Evolutionary conservation across 2,113 vertebrate genomes (phyloP), one percentile per base, ranked within the genome.

Genomic region (Arvicanthis niloticus): DNA sequence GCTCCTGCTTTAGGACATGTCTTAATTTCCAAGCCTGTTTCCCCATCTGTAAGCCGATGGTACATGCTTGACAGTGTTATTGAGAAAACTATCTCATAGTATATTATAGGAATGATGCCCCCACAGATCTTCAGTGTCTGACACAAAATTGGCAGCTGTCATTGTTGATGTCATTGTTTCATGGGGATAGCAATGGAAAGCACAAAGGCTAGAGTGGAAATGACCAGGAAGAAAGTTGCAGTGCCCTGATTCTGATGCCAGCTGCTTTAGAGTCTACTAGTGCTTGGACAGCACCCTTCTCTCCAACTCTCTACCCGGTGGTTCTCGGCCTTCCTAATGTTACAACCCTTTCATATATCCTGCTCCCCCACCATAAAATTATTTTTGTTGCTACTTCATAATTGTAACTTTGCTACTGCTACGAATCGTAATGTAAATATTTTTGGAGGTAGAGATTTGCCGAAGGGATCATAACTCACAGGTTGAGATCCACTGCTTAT

Each of bases 1-100:
- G 40, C 70, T 85, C 94, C 75, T 65, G 37, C 58, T 89, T 96
- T 56, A 89, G 80, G 92, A 68, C 31, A 67, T 40, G n/a, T 73
- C 93, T 89, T 75, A 42, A 73, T 42, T 40, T 89, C 53, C 67
- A 19, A 58, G 72, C 53, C 62, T 56, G 67, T 68, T 89, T 94
- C 51, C 7, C 65, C 45, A 85, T 62, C 58, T 85, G 62, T 94
- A 94, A 96, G 73, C 94, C 88, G 73, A 45, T 31, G 16, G 19
- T 51, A 81, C 17, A 19, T 13, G 90, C 24, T 90, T 94, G 53
- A 60, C 4, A 85, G 58, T 68, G 42, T 60, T 85, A 73, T 3
- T 90, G 45, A 81, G 76, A 95, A 96, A 97, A 56, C n/a, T 13
- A 77, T 15, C 56, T 96, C 85, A 77, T 6, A 68, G 45, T 60